Percentiles rank a stretch among this genome's conserved stretches.
Evolutionary conservation across 1,140 invertebrate genomes (phyloP).

Genomic region (Harpegnathos saltator): DNA sequence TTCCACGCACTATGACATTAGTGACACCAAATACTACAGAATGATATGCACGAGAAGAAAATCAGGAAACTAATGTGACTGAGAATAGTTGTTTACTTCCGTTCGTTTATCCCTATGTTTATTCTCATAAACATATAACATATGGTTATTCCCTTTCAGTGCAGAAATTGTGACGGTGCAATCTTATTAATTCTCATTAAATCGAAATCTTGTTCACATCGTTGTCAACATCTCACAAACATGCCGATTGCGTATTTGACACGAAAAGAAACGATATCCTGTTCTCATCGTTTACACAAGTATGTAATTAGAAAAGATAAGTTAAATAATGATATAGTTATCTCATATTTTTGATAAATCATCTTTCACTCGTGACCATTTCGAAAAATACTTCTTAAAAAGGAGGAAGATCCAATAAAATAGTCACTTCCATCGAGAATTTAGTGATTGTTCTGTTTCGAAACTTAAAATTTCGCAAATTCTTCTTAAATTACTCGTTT

Average conservation of each 20-base stretch:
- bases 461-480: no score
- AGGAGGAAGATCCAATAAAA: constrained; percentile 18
- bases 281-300: constrained; percentile 91
- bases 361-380: constrained; percentile 6
- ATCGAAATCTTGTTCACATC: background rate
- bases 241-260: constrained; percentile 89
- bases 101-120: no score
- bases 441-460: no score
- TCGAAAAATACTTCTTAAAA: background rate
- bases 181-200: background rate
- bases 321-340: constrained; percentile 4
- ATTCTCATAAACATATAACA: no score
- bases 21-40: no score
- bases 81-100: no score
- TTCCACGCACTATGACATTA: no score
- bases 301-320: constrained; percentile 73
- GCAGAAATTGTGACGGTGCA: background rate
- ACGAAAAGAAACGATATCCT: constrained; percentile 90
- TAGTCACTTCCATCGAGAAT: background rate
- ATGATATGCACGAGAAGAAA: no score
- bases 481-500: no score
- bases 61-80: no score
- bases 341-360: constrained; percentile 49
- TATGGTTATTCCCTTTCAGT: no score
- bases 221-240: background rate